phyloP scores from a whole-genome alignment of 2,797 vertebrate species.

The Artibeus jamaicensis region DNA sequence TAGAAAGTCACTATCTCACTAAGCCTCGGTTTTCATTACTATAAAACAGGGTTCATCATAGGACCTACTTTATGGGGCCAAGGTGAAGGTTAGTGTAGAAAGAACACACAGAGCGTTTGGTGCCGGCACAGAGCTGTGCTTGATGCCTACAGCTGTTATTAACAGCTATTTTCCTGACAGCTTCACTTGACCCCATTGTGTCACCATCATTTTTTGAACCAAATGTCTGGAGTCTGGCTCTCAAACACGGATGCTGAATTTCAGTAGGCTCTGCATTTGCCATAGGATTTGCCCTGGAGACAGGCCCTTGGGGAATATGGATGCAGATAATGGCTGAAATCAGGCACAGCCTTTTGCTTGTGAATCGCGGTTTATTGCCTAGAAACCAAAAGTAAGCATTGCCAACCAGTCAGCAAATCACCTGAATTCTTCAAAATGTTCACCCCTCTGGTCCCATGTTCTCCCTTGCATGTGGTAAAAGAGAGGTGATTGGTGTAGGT shows the following conservation, averaged over 20 bases:
- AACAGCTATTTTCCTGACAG: conserved; percentile 28
- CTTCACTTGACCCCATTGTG: conserved; percentile 56
- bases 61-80: background rate
- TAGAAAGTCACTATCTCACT: background rate
- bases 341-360: conserved; percentile 25
- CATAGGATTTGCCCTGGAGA: background rate
- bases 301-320: background rate
- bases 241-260: conserved; percentile 9
- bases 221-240: conserved; percentile 25
- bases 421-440: background rate
- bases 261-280: background rate
- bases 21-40: background rate
- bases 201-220: conserved; percentile 47
- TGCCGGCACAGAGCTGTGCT: background rate
- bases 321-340: background rate
- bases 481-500: background rate
- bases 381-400: conserved; percentile 20
- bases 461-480: background rate
- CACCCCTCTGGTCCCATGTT: background rate
- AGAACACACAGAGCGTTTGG: background rate
- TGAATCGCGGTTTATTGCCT: conserved; percentile 47
- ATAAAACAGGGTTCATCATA: background rate
- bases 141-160: background rate
- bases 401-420: background rate
- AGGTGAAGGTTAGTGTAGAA: background rate